These are phyloP conservation scores for Anolis carolinensis DNA, from an alignment of 2,113 vertebrate genomes.

Conservation along the genomic window DNA sequence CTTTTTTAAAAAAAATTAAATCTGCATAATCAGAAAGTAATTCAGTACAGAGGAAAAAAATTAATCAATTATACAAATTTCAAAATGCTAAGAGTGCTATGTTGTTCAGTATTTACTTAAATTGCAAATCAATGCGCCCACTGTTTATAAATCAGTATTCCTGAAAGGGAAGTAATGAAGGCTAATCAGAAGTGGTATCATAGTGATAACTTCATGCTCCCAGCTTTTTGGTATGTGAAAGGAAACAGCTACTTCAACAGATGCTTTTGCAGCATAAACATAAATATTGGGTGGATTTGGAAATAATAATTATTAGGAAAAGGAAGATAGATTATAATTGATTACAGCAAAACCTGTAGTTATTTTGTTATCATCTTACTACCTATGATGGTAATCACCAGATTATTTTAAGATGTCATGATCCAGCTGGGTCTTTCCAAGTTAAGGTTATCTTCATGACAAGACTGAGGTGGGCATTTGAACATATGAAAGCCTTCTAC, in stretches of 20 bases:
- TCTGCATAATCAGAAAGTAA: not conserved
- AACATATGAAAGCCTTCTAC: not conserved
- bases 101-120: not conserved
- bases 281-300: not conserved
- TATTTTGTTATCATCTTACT: not conserved
- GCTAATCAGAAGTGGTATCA: not conserved
- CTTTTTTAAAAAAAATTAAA: not conserved
- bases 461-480: too few species aligned
- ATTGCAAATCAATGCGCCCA: not conserved
- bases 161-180: not conserved
- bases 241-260: not conserved
- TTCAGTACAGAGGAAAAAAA: not conserved
- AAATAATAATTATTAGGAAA: not conserved
- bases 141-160: conserved; percentile 9
- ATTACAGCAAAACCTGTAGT: not conserved
- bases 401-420: not conserved
- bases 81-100: not conserved
- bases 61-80: conserved; percentile 19
- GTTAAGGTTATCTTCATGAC: not conserved
- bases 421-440: not conserved
- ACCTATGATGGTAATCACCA: too few species aligned
- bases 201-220: not conserved
- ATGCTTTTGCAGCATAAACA: not conserved
- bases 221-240: not conserved
- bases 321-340: not conserved